phyloP scores from a whole-genome alignment of 2,888 invertebrate genomes.

The Blera fallax region DNA sequence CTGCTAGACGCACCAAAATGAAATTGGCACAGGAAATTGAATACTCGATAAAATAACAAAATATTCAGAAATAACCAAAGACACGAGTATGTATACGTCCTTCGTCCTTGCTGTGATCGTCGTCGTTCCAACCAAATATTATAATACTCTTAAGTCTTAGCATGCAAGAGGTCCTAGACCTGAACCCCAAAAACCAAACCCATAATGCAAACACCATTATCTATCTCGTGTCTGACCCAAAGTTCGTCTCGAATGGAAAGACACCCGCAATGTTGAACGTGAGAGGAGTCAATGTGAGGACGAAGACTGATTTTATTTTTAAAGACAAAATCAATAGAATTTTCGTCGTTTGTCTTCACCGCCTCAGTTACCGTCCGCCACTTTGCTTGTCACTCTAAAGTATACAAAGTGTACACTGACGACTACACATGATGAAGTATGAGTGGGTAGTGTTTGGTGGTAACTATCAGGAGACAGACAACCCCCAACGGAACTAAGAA shows the following conservation, averaged over 20 bases:
- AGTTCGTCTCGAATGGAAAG: constrained; percentile 30
- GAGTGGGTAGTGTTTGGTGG: not conserved
- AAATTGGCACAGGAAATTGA: constrained; percentile 34
- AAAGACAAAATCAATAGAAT: constrained; percentile 54
- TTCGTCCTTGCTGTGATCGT: not conserved
- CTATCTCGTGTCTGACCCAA: constrained; percentile 59
- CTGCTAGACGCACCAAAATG: not conserved
- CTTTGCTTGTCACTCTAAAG: constrained; percentile 34
- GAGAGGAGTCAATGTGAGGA: constrained; percentile 37
- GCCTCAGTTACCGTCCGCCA: not conserved
- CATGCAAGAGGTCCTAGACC: constrained; percentile 32
- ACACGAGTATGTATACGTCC: not conserved
- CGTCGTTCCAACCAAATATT: not conserved
- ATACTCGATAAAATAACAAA: constrained; percentile 28
- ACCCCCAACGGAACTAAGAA: not conserved
- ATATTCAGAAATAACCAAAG: constrained; percentile 20
- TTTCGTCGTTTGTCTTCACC: constrained; percentile 34
- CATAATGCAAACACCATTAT: constrained; percentile 63
- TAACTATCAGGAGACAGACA: constrained; percentile 8
- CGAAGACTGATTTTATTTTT: constrained; percentile 58
- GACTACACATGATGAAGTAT: not conserved
- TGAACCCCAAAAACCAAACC: constrained; percentile 18
- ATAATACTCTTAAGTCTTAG: not conserved
- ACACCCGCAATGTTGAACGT: constrained; percentile 12
- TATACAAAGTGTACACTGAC: not conserved